Evolutionary conservation across 2,888 invertebrate genomes (phyloP).

Genomic region (Drosophila yooni): DNA sequence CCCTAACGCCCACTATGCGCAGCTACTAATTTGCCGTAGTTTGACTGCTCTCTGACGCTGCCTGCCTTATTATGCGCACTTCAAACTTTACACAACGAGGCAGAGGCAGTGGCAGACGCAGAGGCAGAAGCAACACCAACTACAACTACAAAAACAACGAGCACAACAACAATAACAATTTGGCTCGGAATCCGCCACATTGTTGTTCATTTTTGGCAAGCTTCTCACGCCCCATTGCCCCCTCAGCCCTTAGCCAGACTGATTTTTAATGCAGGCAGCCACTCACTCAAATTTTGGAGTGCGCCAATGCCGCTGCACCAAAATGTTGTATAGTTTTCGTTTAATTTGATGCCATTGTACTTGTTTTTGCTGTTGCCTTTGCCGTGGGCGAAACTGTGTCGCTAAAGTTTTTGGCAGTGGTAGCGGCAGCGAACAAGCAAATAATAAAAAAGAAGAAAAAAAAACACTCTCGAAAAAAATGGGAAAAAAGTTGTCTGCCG

Average conservation of each 20-base stretch:
- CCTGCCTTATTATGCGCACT: constrained; percentile 79
- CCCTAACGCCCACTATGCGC: constrained; percentile 61
- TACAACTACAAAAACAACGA: constrained; percentile 7
- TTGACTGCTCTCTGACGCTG: constrained; percentile 43
- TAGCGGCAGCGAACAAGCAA: constrained; percentile 22
- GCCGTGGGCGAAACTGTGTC: constrained; percentile 68
- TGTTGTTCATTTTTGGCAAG: constrained; percentile 76
- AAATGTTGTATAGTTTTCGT: constrained; percentile 79
- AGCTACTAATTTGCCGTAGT: constrained; percentile 71
- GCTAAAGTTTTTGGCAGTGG: constrained; percentile 57
- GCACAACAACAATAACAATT: constrained; percentile 23
- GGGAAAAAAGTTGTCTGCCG: constrained; percentile 67
- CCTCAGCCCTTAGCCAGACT: constrained; percentile 21
- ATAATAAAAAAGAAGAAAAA: constrained; percentile 19
- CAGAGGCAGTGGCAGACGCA: constrained; percentile 34
- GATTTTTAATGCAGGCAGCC: constrained; percentile 74
- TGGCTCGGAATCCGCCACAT: constrained; percentile 49
- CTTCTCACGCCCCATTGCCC: constrained; percentile 43
- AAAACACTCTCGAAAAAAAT: constrained; percentile 6
- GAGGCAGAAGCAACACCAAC: constrained; percentile 9
- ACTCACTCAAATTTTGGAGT: constrained; percentile 78
- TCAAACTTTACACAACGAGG: constrained; percentile 77
- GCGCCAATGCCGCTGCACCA: constrained; percentile 72
- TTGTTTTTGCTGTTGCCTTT: constrained; percentile 27
- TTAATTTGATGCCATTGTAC: constrained; percentile 69